Conservation (phyloP, 2,888 invertebrate species). For the Ormyrus labotus region DNA sequence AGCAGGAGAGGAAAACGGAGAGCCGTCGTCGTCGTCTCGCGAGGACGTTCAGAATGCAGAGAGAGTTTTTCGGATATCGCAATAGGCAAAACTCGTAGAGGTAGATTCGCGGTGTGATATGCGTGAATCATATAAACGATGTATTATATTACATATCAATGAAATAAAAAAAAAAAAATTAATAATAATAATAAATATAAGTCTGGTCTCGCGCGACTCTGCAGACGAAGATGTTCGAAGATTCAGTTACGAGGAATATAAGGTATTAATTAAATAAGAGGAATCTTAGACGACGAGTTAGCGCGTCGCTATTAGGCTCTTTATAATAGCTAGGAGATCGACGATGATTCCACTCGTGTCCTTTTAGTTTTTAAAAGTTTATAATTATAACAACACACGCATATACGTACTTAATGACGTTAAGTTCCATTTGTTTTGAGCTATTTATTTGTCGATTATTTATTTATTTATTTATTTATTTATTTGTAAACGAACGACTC, state of each 20-base stretch:
- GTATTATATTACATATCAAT: constrained; percentile 58
- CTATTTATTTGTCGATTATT: constrained; percentile 33
- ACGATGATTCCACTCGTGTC: constrained; percentile 56
- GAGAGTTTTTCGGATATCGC: constrained; percentile 7
- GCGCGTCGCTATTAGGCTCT: constrained; percentile 57
- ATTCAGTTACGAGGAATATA: constrained; percentile 18
- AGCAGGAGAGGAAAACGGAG: not conserved
- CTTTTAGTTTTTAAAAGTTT: constrained; percentile 43
- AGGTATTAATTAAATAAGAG: constrained; percentile 22
- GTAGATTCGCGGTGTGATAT: constrained; percentile 53
- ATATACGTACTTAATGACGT: not conserved
- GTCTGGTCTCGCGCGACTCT: constrained; percentile 51
- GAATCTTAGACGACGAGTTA: constrained; percentile 57
- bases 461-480: constrained; percentile 40
- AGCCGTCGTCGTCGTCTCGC: not conserved
- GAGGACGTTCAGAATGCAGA: not conserved
- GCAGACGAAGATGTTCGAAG: constrained; percentile 26
- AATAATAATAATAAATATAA: constrained; percentile 8
- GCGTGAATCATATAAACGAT: constrained; percentile 55
- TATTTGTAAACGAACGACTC: constrained; percentile 26
- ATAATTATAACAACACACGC: not conserved
- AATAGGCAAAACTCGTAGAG: constrained; percentile 25
- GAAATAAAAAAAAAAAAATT: not conserved
- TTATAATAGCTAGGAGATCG: constrained; percentile 55
- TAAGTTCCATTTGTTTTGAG: constrained; percentile 24